Conservation (phyloP, 1,140 invertebrate genomes). For the Holcopasites calliopsidis region DNA sequence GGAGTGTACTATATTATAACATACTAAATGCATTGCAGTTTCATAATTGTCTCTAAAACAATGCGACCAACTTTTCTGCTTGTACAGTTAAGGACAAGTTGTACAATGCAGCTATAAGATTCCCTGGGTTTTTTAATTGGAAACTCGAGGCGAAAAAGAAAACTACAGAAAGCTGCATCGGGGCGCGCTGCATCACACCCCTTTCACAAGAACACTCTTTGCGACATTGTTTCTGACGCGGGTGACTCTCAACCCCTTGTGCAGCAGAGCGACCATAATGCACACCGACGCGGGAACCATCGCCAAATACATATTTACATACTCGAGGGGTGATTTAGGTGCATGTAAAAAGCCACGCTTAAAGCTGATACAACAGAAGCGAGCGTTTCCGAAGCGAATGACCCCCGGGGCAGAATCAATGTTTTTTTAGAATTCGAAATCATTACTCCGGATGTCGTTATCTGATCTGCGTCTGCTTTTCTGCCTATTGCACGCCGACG, state of each 20-base stretch:
- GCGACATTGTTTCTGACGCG: slow-evolving; percentile 43
- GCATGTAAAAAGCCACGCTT: slow-evolving; percentile 9
- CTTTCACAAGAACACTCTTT: slow-evolving; percentile 4
- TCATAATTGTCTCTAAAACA: neutral
- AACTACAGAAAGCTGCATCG: neutral
- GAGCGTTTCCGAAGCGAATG: neutral
- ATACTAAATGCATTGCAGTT: neutral
- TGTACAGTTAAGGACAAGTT: neutral
- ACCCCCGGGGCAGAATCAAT: neutral
- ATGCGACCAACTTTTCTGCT: neutral
- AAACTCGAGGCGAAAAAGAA: neutral
- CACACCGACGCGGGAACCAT: slow-evolving; percentile 4
- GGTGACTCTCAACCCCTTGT: slow-evolving; percentile 54
- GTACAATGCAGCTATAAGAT: neutral
- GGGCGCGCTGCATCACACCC: neutral
- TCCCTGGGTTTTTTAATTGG: slow-evolving; percentile 29
- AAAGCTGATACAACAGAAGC: slow-evolving; percentile 15
- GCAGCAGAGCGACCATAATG: slow-evolving; percentile 40
- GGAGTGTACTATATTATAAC: too few relatives aligned
- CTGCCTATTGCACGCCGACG: slow-evolving; percentile 10
- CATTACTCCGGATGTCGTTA: slow-evolving; percentile 32
- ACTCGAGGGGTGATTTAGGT: slow-evolving; percentile 26
- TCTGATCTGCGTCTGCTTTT: slow-evolving; percentile 33
- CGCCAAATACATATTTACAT: slow-evolving; percentile 39
- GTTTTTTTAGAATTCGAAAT: slow-evolving; percentile 18